Conservation (phyloP, 2,113 vertebrate genomes). For the Chloebia gouldiae region DNA sequence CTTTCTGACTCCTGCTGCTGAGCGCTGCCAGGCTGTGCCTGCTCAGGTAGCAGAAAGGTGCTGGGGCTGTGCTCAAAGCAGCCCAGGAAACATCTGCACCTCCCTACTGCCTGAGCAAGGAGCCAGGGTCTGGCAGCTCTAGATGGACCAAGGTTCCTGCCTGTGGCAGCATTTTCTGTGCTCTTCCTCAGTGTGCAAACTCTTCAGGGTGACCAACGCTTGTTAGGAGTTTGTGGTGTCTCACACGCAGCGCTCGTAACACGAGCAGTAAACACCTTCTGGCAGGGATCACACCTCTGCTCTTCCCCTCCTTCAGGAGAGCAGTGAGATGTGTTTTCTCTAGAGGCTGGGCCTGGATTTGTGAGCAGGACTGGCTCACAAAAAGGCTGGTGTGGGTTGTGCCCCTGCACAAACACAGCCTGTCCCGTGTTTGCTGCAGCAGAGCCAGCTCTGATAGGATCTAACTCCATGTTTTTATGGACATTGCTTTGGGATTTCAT, state of each 20-base stretch:
- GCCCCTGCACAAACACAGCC: not conserved
- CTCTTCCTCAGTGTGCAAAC: not conserved
- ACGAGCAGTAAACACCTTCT: rapidly evolving
- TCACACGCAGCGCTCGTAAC: not conserved
- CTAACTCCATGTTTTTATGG: not conserved
- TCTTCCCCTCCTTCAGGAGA: not conserved
- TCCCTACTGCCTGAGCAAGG: not conserved
- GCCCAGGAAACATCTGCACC: not conserved
- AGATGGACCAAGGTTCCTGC: not conserved
- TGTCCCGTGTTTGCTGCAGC: rapidly evolving
- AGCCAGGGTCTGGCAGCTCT: not conserved
- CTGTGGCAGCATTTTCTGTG: not conserved
- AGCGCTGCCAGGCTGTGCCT: not conserved
- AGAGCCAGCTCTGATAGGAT: not conserved
- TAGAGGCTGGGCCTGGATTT: not conserved
- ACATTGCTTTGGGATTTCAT: not conserved
- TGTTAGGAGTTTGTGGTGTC: not conserved
- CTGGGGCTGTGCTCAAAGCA: not conserved
- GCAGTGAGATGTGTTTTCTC: not conserved
- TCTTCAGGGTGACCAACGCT: not conserved
- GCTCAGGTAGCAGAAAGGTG: not conserved
- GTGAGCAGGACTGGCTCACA: not conserved
- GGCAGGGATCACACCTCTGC: not conserved
- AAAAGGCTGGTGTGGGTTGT: not conserved
- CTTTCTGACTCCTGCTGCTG: not conserved